Evolutionary conservation across 2,888 invertebrate genomes (phyloP).

Genomic region (Chrysopilus asiliformis): DNA sequence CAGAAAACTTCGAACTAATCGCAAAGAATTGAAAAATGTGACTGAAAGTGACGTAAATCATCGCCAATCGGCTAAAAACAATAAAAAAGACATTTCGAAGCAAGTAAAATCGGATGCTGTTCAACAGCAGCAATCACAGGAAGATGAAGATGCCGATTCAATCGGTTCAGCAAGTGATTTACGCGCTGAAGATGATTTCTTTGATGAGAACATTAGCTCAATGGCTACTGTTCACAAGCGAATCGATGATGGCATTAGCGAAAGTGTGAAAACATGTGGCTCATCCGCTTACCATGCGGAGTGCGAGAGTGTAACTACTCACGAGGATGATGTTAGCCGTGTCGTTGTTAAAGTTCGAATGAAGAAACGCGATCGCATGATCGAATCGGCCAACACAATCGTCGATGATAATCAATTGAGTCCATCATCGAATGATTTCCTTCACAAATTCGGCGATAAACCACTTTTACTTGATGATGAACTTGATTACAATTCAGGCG

Average conservation of each 20-base stretch:
- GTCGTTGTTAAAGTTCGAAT: conserved; percentile 40
- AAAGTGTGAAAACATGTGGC: conserved; percentile 50
- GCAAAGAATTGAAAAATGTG: conserved; percentile 22
- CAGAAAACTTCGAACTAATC: conserved; percentile 37
- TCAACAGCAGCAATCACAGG: conserved; percentile 16
- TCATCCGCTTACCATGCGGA: conserved; percentile 60
- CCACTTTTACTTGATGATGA: conserved; percentile 66
- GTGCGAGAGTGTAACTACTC: conserved; percentile 53
- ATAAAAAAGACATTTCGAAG: conserved; percentile 10
- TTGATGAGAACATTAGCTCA: conserved; percentile 32
- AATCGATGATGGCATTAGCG: conserved; percentile 43
- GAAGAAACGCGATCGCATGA: conserved; percentile 34
- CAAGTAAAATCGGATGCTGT: conserved; percentile 18
- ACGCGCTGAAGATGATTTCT: conserved; percentile 41
- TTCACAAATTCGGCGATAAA: conserved; percentile 62
- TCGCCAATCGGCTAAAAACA: neutral
- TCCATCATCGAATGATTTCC: conserved; percentile 41
- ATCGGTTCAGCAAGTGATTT: conserved; percentile 61
- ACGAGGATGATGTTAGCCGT: conserved; percentile 44
- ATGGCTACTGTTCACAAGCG: conserved; percentile 16
- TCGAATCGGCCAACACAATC: conserved; percentile 20
- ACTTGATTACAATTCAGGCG: conserved; percentile 46
- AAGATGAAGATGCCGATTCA: conserved; percentile 47
- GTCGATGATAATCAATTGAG: conserved; percentile 41
- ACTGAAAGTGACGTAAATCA: neutral